phyloP scores from a whole-genome alignment of 2,113 vertebrate genomes.

The Vulpes ferrilata region DNA sequence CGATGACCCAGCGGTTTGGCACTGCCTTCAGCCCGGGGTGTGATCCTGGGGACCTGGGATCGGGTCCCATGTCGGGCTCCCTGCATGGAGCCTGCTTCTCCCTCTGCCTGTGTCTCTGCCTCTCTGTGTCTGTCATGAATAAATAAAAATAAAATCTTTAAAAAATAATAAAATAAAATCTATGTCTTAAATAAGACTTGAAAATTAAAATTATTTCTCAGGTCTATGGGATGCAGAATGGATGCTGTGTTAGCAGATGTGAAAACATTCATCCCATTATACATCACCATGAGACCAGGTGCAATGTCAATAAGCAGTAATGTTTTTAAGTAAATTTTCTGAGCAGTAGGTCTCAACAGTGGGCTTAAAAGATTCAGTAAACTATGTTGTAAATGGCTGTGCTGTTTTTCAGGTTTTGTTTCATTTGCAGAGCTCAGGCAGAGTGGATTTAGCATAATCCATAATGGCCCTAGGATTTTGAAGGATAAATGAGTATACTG shows the following conservation, averaged over 20 bases:
- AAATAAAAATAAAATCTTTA: too few relatives aligned
- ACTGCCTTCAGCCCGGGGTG: too few relatives aligned
- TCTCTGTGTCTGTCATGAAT: too few relatives aligned
- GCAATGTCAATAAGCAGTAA: not conserved
- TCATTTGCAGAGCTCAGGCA: not conserved
- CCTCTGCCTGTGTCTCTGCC: too few relatives aligned
- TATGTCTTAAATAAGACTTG: not conserved
- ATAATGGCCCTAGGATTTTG: not conserved
- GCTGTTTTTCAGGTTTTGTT: not conserved
- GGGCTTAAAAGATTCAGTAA: not conserved
- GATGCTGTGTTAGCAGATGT: not conserved
- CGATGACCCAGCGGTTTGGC: too few relatives aligned
- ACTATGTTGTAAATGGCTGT: not conserved
- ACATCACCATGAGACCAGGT: not conserved
- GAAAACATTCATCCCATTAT: not conserved
- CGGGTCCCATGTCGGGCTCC: too few relatives aligned
- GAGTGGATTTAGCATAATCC: not conserved
- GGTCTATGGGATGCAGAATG: too few relatives aligned
- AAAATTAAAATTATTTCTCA: not conserved
- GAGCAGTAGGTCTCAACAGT: not conserved
- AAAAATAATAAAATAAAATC: not conserved
- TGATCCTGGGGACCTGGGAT: too few relatives aligned
- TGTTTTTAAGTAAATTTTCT: not conserved
- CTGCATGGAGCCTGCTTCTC: too few relatives aligned
- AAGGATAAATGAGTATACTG: not conserved